A percentile compares a stretch with the other conserved stretches of the same genome.
These are phyloP conservation scores for Charina bottae DNA, from an alignment of 2,113 vertebrate species.

Conservation along the genomic window DNA sequence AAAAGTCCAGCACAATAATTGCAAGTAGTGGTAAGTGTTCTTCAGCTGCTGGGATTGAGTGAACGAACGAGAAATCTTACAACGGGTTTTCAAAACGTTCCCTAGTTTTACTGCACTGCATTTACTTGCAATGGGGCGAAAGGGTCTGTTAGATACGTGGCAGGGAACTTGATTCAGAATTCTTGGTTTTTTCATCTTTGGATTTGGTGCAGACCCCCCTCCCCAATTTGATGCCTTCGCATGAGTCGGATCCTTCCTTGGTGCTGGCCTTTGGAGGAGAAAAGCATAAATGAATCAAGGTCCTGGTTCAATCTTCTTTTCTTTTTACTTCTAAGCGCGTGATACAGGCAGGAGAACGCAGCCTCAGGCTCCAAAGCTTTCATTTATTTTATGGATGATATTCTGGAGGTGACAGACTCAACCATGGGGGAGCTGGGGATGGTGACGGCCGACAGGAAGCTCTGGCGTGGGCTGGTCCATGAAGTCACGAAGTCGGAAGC, in stretches of 20 bases:
- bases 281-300: background rate
- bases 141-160: background rate
- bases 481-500: too few species aligned
- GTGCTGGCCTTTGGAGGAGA: background rate
- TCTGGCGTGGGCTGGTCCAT: too few species aligned
- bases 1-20: background rate
- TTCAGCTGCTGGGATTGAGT: background rate
- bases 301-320: background rate
- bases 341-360: background rate
- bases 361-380: background rate
- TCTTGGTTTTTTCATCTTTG: background rate
- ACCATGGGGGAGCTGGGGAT: too few species aligned
- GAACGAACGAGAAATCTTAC: background rate
- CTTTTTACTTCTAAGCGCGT: background rate
- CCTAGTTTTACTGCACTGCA: background rate
- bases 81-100: background rate
- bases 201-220: background rate
- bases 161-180: background rate
- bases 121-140: background rate
- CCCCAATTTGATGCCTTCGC: background rate
- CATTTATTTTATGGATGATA: background rate
- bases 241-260: background rate
- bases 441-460: too few species aligned
- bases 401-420: too few species aligned
- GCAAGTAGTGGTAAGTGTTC: slow-evolving; percentile 17